Evolutionary conservation across 2,797 vertebrate species (phyloP).

Genomic region (Novumbra hubbsi): DNA sequence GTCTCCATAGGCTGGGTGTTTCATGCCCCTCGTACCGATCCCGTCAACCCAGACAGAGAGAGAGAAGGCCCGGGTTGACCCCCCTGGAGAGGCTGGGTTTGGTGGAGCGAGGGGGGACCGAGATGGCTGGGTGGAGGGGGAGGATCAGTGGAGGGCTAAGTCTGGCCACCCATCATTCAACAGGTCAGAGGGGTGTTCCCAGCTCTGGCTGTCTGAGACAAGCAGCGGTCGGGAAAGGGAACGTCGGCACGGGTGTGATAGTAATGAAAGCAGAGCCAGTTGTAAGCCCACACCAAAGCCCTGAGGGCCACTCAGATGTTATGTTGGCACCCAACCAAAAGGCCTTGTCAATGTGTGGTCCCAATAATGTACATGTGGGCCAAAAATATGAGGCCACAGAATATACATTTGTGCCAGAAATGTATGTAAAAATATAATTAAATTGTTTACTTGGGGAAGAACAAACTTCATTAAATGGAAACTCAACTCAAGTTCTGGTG

Average conservation of each 20-base stretch:
- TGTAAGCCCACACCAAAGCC: background rate
- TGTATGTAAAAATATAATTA: background rate
- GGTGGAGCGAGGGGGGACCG: background rate
- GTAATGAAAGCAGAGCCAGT: background rate
- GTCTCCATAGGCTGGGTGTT: constrained; percentile 1
- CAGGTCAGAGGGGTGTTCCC: background rate
- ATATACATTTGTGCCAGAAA: background rate
- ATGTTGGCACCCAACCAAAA: background rate
- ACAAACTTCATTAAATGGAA: background rate
- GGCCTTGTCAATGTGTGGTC: background rate
- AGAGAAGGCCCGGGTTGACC: background rate
- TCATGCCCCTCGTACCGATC: background rate
- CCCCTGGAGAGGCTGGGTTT: background rate
- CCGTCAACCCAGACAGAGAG: constrained; percentile 2
- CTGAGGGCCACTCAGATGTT: background rate
- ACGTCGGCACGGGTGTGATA: background rate
- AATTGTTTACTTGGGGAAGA: background rate
- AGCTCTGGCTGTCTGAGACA: background rate
- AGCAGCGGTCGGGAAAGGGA: background rate
- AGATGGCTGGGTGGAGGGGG: background rate
- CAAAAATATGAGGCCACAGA: background rate
- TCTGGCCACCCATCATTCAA: constrained; percentile 8
- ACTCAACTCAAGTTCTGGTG: background rate
- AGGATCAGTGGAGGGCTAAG: background rate
- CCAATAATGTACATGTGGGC: background rate